Evolutionary conservation across 2,797 vertebrate genomes (phyloP).

Genomic region (Tinamus major): DNA sequence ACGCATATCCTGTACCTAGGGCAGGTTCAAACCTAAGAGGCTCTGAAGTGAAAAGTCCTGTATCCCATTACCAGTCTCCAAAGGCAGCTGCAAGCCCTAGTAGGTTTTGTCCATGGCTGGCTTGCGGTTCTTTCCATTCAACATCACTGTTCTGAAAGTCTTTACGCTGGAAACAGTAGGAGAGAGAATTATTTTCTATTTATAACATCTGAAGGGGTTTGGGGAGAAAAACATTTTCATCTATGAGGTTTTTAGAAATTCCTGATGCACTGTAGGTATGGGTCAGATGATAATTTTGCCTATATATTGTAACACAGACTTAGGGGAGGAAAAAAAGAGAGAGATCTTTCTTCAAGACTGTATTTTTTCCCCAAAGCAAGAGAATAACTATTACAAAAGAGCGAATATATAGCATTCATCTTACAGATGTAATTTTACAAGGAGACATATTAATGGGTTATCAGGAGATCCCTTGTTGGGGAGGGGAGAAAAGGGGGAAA

Average conservation of each 20-base stretch:
- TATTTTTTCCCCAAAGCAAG: not conserved
- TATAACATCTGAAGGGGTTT: not conserved
- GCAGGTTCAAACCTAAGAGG: not conserved
- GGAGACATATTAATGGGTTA: slow-evolving; percentile 25
- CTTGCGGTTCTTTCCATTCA: slow-evolving; percentile 12
- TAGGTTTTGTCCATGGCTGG: not conserved
- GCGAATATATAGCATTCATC: slow-evolving; percentile 32
- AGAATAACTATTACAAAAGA: slow-evolving; percentile 19
- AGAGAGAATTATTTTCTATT: slow-evolving; percentile 29
- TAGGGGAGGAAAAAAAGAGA: not conserved
- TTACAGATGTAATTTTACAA: slow-evolving; percentile 52
- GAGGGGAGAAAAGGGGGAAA: not conserved
- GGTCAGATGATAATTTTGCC: slow-evolving; percentile 37
- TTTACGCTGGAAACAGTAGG: slow-evolving; percentile 26
- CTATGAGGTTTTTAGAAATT: slow-evolving; percentile 30
- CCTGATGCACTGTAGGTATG: not conserved
- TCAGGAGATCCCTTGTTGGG: not conserved
- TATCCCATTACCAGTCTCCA: not conserved
- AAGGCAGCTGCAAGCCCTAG: not conserved
- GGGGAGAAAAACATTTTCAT: not conserved
- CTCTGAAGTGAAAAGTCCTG: not conserved
- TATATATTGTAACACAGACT: slow-evolving; percentile 31
- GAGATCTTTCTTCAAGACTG: not conserved
- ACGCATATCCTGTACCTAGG: not conserved
- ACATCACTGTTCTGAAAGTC: not conserved